Base-by-base conservation (phyloP, 2,888 invertebrate species). In the Andrena hattorfiana region DNA sequence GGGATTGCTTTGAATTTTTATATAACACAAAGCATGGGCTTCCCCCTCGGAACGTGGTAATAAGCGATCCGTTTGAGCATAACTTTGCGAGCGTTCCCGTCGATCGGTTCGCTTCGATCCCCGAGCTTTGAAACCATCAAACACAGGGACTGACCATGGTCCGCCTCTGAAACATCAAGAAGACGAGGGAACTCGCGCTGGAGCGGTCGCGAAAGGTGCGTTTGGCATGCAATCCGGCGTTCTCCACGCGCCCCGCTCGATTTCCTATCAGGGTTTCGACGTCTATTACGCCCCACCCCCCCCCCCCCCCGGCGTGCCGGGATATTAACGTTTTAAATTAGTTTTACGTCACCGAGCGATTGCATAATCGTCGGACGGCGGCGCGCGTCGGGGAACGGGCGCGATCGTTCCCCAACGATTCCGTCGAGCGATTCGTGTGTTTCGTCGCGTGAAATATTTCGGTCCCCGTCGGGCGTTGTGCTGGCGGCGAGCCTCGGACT, bases 301-400 rank as follows among this genome's bases (percentile, higher is more conserved):
- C 30, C n/a, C 13, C 23, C n/a, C 20, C 63, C 48, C 16, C 13
- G 67, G 56, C 42, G 64, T 54, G 28, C 35, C 59, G 64, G 59
- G 64, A 62, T 28, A 68, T 75, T 81, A 71, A 81, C 56, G 75
- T 83, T 83, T 83, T 75, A 75, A 76, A 83, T 83, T 83, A 83
- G 81, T 83, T 81, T 74, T 71, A 66, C 72, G 68, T 83, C 75
- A 70, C 62, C 62, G 30, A 16, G 54, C 67, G 62, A 72, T 68
- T 59, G 71, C 62, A 32, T 48, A 60, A 77, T 77, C 30, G 48
- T 23, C 30, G 54, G 8, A 10, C 54, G n/a, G 2, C 32, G 35
- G 4, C n/a, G 10, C 42, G 48, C 28, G 42, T 26, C 56, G 8
- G 1, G 56, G 13, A 26, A 7, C 26, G 56, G 23, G 56, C 56